Base-by-base conservation (phyloP, 2,797 vertebrate genomes). In the Galaxias olidus region DNA sequence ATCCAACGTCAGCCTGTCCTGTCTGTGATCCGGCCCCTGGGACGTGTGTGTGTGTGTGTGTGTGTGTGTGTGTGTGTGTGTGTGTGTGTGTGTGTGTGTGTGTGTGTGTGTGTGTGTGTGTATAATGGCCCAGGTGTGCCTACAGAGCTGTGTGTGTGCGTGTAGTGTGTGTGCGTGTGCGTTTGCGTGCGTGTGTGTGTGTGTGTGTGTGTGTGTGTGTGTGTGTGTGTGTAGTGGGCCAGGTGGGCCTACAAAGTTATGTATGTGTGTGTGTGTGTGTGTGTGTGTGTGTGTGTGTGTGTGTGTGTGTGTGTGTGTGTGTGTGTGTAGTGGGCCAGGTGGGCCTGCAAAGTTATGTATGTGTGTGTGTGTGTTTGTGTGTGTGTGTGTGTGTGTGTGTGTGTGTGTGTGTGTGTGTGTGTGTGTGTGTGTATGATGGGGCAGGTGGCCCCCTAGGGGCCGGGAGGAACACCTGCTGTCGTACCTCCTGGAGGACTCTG, bases 401-500 rank as follows among this genome's bases (percentile, higher is more conserved):
- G 17, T 61, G 59, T 61, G 20, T 60, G 41, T 60, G 65, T 59
- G 45, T 65, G 62, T 59, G 65, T 72, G 66, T 66, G 54, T 74
- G 73, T 63, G 66, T 47, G 59, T 53, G 53, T 52, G 56, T 63
- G 59, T 78, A 71, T 76, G 66, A 74, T 69, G 82, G 68, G 63
- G 76, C 81, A 83, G 83, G 83, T 83, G 84, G 79, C 74, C 69
- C 68, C 77, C 19, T 0, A 79, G 49, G 46, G 76, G 75, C 76
- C 76, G 76, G 78, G 74, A 80, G 70, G 51, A 80, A 87, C 86
- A 88, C 86, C 87, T 90, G 88, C 79, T 78, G 71, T 61, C 68
- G 69, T 66, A 68, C 18, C 0, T 79, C 84, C 79, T 75, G 73
- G 74, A 82, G 83, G 75, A 9, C 47, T 58, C 60, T 63, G 5